A percentile compares a stretch with the other conserved stretches of the same genome.
These are phyloP conservation scores for Dasypolia templi DNA, from an alignment of 2,888 invertebrate genomes.

Conservation along the genomic window DNA sequence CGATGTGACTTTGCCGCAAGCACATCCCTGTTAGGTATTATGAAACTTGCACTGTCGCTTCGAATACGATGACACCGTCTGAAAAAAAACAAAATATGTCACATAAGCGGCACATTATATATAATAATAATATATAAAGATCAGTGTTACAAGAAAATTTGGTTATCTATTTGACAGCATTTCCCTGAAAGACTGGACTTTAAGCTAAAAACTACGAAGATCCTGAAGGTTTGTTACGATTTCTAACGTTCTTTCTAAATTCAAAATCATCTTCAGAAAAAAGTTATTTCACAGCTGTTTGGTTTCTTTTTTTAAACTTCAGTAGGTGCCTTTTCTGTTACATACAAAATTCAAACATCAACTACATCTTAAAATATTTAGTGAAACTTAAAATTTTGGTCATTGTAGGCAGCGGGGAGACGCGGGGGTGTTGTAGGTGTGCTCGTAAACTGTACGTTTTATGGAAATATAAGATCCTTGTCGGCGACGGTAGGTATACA, in stretches of 20 bases:
- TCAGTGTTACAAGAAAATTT: neutral
- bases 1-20: conserved; percentile 55
- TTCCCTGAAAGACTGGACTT: neutral
- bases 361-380: conserved; percentile 47
- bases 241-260: neutral
- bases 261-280: neutral
- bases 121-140: no score
- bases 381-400: conserved; percentile 69
- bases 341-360: conserved; percentile 28
- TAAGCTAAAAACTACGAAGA: neutral
- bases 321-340: neutral
- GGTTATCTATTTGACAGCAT: neutral
- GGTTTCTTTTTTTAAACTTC: neutral
- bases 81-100: neutral
- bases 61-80: neutral
- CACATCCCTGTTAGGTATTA: conserved; percentile 37
- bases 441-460: conserved; percentile 85
- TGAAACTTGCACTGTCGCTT: conserved; percentile 8
- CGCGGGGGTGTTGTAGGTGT: conserved; percentile 74
- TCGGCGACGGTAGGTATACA: conserved; percentile 75
- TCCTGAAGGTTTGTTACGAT: neutral
- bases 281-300: neutral
- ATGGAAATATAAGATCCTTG: conserved; percentile 88
- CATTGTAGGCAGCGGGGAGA: conserved; percentile 66
- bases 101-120: neutral